Percentiles rank a stretch among this genome's conserved stretches.
Evolutionary conservation across 1,140 invertebrate species (phyloP).

Genomic region (roundworm (Caenorhabditis elegans)): DNA sequence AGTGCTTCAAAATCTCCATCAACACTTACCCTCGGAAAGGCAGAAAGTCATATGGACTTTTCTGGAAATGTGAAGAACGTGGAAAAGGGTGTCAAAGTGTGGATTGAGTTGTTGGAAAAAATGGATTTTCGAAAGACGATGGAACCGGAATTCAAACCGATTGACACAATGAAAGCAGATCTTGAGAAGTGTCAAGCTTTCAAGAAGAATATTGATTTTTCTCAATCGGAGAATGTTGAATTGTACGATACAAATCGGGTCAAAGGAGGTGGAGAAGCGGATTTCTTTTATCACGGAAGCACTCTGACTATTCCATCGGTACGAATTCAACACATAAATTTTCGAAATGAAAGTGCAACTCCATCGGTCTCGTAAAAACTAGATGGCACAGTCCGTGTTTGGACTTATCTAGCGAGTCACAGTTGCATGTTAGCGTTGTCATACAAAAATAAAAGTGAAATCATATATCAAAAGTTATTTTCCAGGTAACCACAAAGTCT

Average conservation of each 20-base stretch:
- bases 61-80: neutral
- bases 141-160: neutral
- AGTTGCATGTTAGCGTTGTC: no score
- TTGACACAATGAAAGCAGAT: neutral
- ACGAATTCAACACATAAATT: no score
- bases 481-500: neutral
- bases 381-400: no score
- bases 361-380: no score
- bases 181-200: neutral
- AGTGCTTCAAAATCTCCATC: no score
- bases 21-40: neutral
- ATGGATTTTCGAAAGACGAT: neutral
- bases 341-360: no score
- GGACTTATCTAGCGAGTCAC: no score
- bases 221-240: neutral
- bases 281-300: conserved; percentile 1
- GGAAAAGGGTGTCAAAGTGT: neutral
- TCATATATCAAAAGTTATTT: no score
- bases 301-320: neutral
- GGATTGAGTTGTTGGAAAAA: neutral
- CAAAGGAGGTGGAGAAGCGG: neutral
- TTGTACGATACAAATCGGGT: neutral
- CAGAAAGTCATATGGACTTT: neutral
- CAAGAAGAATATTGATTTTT: neutral
- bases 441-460: no score